Evolutionary conservation across 2,888 invertebrate species (phyloP).

Genomic region (Parnassius smintheus): DNA sequence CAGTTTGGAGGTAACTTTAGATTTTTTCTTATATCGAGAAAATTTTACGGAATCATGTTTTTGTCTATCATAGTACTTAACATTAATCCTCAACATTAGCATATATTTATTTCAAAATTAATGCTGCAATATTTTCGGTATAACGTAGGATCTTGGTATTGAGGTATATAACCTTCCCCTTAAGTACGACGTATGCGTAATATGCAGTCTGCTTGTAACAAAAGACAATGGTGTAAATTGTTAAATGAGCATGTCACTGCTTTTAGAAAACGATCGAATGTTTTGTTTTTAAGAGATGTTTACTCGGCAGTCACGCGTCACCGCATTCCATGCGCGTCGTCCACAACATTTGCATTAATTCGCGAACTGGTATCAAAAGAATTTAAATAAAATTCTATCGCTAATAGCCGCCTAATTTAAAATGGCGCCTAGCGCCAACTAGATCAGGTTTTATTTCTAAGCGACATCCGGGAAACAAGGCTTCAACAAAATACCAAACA

Average conservation of each 20-base stretch:
- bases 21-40: no score
- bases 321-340: conserved; percentile 50
- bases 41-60: no score
- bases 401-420: conserved; percentile 53
- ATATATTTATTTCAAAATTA: no score
- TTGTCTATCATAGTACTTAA: no score
- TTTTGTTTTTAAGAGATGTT: conserved; percentile 40
- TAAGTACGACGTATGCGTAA: background rate
- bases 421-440: conserved; percentile 54
- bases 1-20: no score
- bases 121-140: no score
- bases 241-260: conserved; percentile 6
- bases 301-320: conserved; percentile 44
- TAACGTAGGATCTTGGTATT: no score
- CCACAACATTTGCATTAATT: conserved; percentile 62
- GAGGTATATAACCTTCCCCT: no score
- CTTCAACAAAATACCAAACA: conserved; percentile 28
- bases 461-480: conserved; percentile 42
- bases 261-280: conserved; percentile 21
- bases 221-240: conserved; percentile 18
- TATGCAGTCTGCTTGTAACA: conserved; percentile 3
- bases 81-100: no score
- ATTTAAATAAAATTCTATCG: conserved; percentile 47
- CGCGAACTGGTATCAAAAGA: conserved; percentile 53
- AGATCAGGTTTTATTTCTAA: conserved; percentile 41